Conservation (phyloP, 1,140 invertebrate species). For the Drosophila dunni region DNA sequence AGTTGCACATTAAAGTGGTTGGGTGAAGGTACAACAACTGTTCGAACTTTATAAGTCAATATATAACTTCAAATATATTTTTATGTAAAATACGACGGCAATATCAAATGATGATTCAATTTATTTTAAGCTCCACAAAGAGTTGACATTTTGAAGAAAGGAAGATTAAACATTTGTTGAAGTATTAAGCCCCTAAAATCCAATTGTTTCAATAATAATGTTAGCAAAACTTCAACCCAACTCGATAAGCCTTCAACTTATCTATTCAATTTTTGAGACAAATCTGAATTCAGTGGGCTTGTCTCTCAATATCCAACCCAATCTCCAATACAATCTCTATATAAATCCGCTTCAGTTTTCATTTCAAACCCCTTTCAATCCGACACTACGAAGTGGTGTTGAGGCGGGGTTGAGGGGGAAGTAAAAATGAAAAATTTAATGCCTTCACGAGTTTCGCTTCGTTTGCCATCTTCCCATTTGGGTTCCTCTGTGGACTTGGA, state of each 20-base stretch:
- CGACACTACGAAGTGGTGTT: not conserved
- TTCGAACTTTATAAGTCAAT: too few relatives aligned
- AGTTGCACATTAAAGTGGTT: not conserved
- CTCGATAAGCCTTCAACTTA: not conserved
- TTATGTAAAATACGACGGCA: too few relatives aligned
- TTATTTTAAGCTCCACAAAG: too few relatives aligned
- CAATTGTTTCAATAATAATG: constrained; percentile 2
- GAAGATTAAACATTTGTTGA: too few relatives aligned
- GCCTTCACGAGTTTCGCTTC: constrained; percentile 23
- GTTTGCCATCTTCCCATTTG: not conserved
- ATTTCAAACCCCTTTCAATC: constrained; percentile 3
- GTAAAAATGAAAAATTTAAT: constrained; percentile 49
- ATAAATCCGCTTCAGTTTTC: constrained; percentile 17
- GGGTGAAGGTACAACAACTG: too few relatives aligned
- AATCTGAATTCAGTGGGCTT: constrained; percentile 12
- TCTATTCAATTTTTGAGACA: not conserved
- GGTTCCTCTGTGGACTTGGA: constrained; percentile 23
- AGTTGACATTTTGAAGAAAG: too few relatives aligned
- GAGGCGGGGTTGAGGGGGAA: not conserved
- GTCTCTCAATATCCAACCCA: not conserved
- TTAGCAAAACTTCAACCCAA: not conserved
- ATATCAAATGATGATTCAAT: too few relatives aligned
- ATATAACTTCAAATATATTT: too few relatives aligned
- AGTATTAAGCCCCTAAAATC: not conserved
- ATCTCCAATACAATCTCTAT: constrained; percentile 7